A percentile compares a stretch with the other conserved stretches of the same genome.
Evolutionary conservation across 2,113 vertebrate species (phyloP).

Genomic region (Bos javanicus): DNA sequence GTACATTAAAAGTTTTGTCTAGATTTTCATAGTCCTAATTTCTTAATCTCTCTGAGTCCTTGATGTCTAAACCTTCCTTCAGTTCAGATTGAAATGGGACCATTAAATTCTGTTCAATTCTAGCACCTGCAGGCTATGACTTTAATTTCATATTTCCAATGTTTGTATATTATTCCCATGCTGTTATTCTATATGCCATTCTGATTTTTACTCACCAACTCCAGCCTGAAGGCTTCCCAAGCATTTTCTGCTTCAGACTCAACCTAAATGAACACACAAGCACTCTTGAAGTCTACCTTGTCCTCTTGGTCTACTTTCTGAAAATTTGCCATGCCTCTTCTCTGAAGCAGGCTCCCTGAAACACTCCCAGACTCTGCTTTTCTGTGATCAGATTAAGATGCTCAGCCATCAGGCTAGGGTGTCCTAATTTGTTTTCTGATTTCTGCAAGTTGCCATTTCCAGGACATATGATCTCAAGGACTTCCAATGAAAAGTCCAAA

Average conservation of each 20-base stretch:
- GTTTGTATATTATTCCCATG: neutral
- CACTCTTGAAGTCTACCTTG: neutral
- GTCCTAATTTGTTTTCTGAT: neutral
- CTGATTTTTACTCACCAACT: neutral
- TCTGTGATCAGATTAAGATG: neutral
- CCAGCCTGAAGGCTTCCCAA: neutral
- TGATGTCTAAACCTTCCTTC: neutral
- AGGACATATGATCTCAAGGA: neutral
- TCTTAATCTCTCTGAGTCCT: neutral
- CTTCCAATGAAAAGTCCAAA: neutral
- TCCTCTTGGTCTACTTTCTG: neutral
- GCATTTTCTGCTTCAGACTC: neutral
- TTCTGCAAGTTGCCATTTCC: neutral
- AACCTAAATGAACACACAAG: neutral
- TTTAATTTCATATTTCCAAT: neutral
- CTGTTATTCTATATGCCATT: neutral
- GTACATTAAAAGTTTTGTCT: neutral
- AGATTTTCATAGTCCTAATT: neutral
- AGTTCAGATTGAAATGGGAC: neutral
- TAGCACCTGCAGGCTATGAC: neutral
- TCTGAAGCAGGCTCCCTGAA: accelerated
- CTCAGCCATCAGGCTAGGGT: neutral
- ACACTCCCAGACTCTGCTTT: accelerated
- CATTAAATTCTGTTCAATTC: neutral
- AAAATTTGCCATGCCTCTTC: accelerated